Base-by-base conservation (phyloP, 1,140 invertebrate genomes). In the Cydia pomonella region DNA sequence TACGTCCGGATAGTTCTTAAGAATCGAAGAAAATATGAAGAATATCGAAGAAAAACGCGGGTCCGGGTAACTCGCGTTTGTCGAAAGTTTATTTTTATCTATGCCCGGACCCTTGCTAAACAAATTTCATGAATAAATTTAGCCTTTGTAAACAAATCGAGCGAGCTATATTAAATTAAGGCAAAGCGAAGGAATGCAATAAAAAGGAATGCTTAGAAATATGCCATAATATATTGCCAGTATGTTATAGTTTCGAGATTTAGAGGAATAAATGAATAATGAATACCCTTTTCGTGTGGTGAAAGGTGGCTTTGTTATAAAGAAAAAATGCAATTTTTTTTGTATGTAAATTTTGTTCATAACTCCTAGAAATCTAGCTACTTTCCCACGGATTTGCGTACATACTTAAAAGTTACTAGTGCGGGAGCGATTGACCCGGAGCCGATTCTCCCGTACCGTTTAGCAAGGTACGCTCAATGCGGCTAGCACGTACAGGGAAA, bases 91-190 rank as follows among this genome's bases (percentile, higher is more conserved):
- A 86, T 85, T 90, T 83, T 84, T 84, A 82, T 79, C 80, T 75
- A 44, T 44, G 77, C 63, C 41, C 23, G 82, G 81, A 79, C 87
- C 85, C 82, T 81, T 73, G 78, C 80, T 84, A 87, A 88, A 88
- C 87, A 89, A 91, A 91, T 88, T 91, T 90, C 87, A 88, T 90
- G 88, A 91, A 91, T 91, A 91, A 90, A 88, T 89, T 91, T 91
- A 89, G 89, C 87, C 84, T 90, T 91, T 89, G 89, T 89, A 90
- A 91, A 91, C 87, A 91, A 91, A 91, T 91, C 86, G 88, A 87
- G 84, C 79, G 73, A 79, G 80, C 80, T 80, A 84, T 91, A 91
- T 91, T 91, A 88, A 88, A 89, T 91, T 89, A 91, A 85, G 83
- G 84, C 72, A 73, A 74, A 62, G 38, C 75, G 62, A 80, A 77